Percentiles rank a stretch among this genome's conserved stretches.
These are phyloP conservation scores for Subacronicta megacephala DNA, from an alignment of 2,888 invertebrate species.

Conservation along the genomic window DNA sequence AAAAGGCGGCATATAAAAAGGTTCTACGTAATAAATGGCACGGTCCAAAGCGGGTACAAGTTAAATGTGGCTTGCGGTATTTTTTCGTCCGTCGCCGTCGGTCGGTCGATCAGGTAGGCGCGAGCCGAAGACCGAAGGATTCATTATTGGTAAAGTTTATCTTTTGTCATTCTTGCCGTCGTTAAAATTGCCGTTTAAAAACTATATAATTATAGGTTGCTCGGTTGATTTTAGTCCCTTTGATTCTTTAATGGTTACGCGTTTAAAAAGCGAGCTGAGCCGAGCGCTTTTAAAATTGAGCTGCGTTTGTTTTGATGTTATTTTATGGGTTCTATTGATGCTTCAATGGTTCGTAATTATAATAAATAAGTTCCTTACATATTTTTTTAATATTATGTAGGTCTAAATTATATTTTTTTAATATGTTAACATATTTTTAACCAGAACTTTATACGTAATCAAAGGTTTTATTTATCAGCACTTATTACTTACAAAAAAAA, in stretches of 20 bases:
- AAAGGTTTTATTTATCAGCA: no score
- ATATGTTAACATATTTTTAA: no score
- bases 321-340: constrained; percentile 17
- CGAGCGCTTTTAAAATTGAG: no score
- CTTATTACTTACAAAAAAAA: no score
- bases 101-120: constrained; percentile 75
- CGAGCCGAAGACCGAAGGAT: constrained; percentile 59
- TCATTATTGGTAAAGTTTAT: constrained; percentile 51
- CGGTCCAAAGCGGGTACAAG: constrained; percentile 66
- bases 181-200: constrained; percentile 64
- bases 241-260: constrained; percentile 38
- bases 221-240: constrained; percentile 34
- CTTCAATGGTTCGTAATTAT: constrained; percentile 25
- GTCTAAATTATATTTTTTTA: no score
- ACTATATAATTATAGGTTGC: constrained; percentile 61
- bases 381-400: no score
- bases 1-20: constrained; percentile 69
- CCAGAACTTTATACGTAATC: no score
- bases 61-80: constrained; percentile 69
- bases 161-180: constrained; percentile 56
- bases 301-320: constrained; percentile 21
- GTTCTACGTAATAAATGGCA: constrained; percentile 75
- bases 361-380: no score
- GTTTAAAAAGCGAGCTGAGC: constrained; percentile 31
- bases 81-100: constrained; percentile 60